Evolutionary conservation across 2,797 vertebrate species (phyloP).

Genomic region (Cyprinodon diabolis): DNA sequence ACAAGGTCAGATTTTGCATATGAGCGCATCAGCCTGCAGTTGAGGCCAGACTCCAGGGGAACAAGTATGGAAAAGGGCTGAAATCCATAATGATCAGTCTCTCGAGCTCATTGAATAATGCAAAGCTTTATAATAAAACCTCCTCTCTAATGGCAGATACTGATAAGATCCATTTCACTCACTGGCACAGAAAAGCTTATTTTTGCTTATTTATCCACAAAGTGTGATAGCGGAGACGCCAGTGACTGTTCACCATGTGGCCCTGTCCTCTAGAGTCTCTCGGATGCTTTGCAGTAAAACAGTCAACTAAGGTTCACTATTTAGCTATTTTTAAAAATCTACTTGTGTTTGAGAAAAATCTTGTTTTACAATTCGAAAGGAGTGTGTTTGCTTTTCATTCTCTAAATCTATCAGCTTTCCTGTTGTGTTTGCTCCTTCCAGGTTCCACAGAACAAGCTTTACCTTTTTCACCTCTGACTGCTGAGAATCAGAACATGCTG

Average conservation of each 20-base stretch:
- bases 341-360: slow-evolving; percentile 17
- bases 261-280: neutral
- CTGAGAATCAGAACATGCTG: slow-evolving; percentile 13
- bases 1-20: slow-evolving; percentile 49
- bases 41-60: slow-evolving; percentile 54
- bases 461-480: slow-evolving; percentile 27
- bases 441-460: slow-evolving; percentile 17
- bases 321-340: neutral
- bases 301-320: neutral
- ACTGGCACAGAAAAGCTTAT: slow-evolving; percentile 47
- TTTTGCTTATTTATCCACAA: slow-evolving; percentile 67
- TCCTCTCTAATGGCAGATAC: slow-evolving; percentile 78
- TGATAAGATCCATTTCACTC: slow-evolving; percentile 77
- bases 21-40: slow-evolving; percentile 34
- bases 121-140: slow-evolving; percentile 78
- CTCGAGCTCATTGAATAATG: slow-evolving; percentile 79
- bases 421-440: slow-evolving; percentile 31
- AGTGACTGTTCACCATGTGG: slow-evolving; percentile 21
- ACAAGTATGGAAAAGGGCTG: slow-evolving; percentile 50
- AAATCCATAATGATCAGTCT: slow-evolving; percentile 78
- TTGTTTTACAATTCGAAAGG: slow-evolving; percentile 9
- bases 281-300: neutral
- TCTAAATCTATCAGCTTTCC: slow-evolving; percentile 16
- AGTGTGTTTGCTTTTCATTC: slow-evolving; percentile 5
- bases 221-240: slow-evolving; percentile 39